Percentiles rank a stretch among this genome's conserved stretches.
Evolutionary conservation across 2,797 vertebrate genomes (phyloP).

Genomic region (Falco naumanni): DNA sequence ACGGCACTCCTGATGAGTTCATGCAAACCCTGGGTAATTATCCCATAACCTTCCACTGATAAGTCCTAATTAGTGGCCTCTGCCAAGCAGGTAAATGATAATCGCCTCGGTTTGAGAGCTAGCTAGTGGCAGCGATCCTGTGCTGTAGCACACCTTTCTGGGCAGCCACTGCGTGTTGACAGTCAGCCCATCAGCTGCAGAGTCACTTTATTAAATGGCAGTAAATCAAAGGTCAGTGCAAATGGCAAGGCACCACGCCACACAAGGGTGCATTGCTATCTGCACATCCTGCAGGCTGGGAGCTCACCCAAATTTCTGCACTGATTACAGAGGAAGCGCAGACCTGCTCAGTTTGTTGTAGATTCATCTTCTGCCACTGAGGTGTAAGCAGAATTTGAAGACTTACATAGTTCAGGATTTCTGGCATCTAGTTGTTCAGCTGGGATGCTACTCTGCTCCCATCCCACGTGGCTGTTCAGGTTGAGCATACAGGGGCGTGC

Average conservation of each 20-base stretch:
- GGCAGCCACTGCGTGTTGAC: not conserved
- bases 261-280: not conserved
- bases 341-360: not conserved
- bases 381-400: not conserved
- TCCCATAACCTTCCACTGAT: constrained; percentile 2
- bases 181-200: not conserved
- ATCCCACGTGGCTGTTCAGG: not conserved
- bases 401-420: not conserved
- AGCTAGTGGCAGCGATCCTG: not conserved
- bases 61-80: constrained; percentile 42
- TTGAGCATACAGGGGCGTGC: not conserved
- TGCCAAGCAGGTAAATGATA: constrained; percentile 40
- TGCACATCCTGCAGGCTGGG: not conserved
- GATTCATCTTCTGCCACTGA: not conserved
- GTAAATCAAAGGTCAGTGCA: not conserved
- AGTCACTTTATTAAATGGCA: not conserved
- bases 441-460: not conserved
- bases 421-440: not conserved
- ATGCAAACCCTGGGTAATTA: constrained; percentile 26
- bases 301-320: not conserved
- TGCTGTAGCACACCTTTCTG: not conserved
- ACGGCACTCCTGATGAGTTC: not conserved
- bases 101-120: not conserved
- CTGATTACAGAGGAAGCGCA: not conserved
- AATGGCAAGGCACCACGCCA: fast-evolving